phyloP scores from a whole-genome alignment of 1,140 invertebrate genomes.

The Agrypnia vestita region DNA sequence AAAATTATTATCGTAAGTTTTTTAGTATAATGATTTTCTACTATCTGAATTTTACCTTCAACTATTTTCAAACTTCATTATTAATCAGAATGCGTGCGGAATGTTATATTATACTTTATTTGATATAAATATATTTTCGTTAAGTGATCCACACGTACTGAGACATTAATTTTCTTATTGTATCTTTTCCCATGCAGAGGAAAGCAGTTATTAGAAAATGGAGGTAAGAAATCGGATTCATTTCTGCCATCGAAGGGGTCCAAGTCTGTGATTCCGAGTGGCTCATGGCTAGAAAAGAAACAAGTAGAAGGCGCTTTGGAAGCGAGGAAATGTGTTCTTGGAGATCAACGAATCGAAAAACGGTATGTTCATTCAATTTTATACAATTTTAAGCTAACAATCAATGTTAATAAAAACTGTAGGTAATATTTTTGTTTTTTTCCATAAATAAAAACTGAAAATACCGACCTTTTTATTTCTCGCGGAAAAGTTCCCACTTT shows the following conservation, averaged over 20 bases:
- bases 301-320: slow-evolving; percentile 75
- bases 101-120: background rate
- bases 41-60: no score
- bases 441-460: no score
- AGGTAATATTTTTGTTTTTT: no score
- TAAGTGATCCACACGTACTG: background rate
- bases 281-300: slow-evolving; percentile 76
- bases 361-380: slow-evolving; percentile 61
- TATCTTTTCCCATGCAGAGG: slow-evolving; percentile 66
- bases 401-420: background rate
- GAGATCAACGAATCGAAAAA: slow-evolving; percentile 75
- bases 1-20: slow-evolving; percentile 41
- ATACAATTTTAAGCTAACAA: slow-evolving; percentile 20
- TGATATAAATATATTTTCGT: background rate
- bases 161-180: slow-evolving; percentile 6
- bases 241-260: slow-evolving; percentile 73
- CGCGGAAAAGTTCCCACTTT: no score
- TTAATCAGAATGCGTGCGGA: background rate
- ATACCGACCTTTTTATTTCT: no score
- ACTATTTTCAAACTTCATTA: no score
- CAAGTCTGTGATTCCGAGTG: slow-evolving; percentile 74
- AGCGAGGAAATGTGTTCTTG: slow-evolving; percentile 72
- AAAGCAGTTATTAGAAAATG: slow-evolving; percentile 70
- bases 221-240: slow-evolving; percentile 68
- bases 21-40: background rate